These are phyloP conservation scores for Nesidiocoris tenuis DNA, from an alignment of 2,888 invertebrate species.

Conservation along the genomic window DNA sequence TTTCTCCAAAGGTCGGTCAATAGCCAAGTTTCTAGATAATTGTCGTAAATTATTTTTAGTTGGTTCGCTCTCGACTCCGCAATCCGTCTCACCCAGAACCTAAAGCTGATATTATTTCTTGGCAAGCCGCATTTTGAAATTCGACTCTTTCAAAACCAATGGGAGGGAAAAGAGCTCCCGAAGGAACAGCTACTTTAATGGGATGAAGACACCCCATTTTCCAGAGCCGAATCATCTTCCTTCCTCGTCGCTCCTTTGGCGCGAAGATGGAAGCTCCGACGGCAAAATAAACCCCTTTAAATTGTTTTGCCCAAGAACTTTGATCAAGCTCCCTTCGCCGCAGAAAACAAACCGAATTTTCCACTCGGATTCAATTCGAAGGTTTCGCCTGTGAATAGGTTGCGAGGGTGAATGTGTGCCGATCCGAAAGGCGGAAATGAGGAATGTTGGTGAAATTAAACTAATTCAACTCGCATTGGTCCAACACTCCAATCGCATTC, in stretches of 20 bases:
- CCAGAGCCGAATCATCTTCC: conserved; percentile 1
- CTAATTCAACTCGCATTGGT: conserved; percentile 3
- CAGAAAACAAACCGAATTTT: conserved; percentile 33
- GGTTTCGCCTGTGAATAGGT: not conserved
- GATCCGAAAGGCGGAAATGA: conserved; percentile 23
- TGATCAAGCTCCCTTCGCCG: conserved; percentile 19
- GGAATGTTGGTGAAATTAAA: conserved; percentile 35
- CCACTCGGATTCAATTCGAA: conserved; percentile 12
- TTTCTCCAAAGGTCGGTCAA: too few species aligned
- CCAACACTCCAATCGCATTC: not conserved
- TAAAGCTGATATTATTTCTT: too few species aligned
- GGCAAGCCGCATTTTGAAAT: too few species aligned
- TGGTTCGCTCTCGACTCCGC: too few species aligned
- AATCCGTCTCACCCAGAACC: too few species aligned
- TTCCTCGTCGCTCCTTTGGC: not conserved
- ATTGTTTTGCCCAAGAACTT: conserved; percentile 31
- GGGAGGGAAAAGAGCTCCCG: too few species aligned
- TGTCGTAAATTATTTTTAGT: too few species aligned
- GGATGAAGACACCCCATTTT: conserved; percentile 5
- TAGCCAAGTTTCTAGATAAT: too few species aligned
- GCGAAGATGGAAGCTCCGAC: not conserved
- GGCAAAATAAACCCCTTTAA: conserved; percentile 24
- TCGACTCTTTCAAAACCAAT: too few species aligned
- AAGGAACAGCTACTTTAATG: conserved; percentile 3
- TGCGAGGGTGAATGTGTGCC: conserved; percentile 20